Evolutionary conservation across 2,113 vertebrate genomes (phyloP).

Genomic region (Dipodomys spectabilis): DNA sequence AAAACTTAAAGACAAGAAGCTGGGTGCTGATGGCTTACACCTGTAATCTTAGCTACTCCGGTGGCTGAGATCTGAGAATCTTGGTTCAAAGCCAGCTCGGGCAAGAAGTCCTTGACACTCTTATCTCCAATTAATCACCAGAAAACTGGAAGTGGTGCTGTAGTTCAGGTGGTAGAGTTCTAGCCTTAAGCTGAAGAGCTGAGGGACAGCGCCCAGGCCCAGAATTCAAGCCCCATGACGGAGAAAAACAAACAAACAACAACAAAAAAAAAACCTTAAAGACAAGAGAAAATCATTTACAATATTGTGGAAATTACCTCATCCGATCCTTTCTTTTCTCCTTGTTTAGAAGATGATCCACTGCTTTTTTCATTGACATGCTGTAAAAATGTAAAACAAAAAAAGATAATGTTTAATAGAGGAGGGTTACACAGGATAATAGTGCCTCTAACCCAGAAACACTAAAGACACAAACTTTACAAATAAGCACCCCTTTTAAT

Average conservation of each 20-base stretch:
- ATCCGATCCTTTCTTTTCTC: slow-evolving; percentile 77
- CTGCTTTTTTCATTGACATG: slow-evolving; percentile 78
- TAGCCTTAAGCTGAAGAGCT: no score
- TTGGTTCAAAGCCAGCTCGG: no score
- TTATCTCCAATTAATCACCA: no score
- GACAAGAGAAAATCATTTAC: slow-evolving; percentile 45
- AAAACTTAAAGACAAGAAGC: slow-evolving; percentile 26
- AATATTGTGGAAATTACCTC: slow-evolving; percentile 81
- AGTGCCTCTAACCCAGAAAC: slow-evolving; percentile 22
- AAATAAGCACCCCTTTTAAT: slow-evolving; percentile 26
- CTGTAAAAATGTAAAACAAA: slow-evolving; percentile 74
- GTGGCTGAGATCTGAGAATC: no score
- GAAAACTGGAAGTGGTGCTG: no score
- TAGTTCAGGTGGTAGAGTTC: no score
- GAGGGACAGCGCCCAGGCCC: no score
- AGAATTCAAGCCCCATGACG: no score
- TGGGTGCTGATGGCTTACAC: no score
- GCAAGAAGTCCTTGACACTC: no score
- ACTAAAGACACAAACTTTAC: neutral
- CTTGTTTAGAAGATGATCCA: slow-evolving; percentile 70
- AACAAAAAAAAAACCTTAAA: neutral
- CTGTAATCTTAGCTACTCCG: no score
- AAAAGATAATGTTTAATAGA: slow-evolving; percentile 45
- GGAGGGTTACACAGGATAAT: neutral
- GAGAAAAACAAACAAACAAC: no score